These are phyloP conservation scores for Sebastiscus tertius DNA, from an alignment of 2,797 vertebrate species.

Conservation along the genomic window DNA sequence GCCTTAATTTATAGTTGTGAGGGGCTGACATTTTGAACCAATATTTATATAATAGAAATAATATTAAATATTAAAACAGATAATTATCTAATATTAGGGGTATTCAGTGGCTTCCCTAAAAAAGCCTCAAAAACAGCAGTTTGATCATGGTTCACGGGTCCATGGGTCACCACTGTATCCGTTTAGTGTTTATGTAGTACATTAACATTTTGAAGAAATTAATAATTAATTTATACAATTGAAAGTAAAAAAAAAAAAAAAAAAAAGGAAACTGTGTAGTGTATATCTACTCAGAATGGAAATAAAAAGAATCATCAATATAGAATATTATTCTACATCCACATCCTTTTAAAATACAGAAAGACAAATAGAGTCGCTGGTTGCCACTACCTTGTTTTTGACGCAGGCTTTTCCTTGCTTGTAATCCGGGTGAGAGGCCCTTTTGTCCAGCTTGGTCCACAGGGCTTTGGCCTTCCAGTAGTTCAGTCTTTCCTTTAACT, in stretches of 20 bases:
- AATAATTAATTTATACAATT: background rate
- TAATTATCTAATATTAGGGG: background rate
- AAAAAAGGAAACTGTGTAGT: background rate
- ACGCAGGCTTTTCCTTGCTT: conserved; percentile 87
- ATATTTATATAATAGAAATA: background rate
- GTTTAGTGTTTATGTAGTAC: background rate
- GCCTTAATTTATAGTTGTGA: background rate
- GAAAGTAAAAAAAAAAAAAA: background rate
- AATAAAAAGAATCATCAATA: background rate
- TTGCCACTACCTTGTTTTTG: conserved; percentile 85
- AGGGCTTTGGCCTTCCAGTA: conserved; percentile 95
- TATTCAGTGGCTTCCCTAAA: background rate
- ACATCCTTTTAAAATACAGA: background rate
- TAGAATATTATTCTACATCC: background rate
- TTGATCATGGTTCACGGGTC: background rate
- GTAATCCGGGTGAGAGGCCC: conserved; percentile 86
- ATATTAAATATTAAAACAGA: background rate
- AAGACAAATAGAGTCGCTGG: fast-evolving
- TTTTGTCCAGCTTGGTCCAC: conserved; percentile 93
- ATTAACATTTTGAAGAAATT: background rate
- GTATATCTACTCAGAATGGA: background rate
- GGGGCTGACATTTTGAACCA: background rate
- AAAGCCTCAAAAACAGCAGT: background rate
- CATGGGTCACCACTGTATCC: background rate
- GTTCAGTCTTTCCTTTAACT: conserved; percentile 90